Conservation (phyloP, 2,113 vertebrate genomes). For the Strix aluco region DNA sequence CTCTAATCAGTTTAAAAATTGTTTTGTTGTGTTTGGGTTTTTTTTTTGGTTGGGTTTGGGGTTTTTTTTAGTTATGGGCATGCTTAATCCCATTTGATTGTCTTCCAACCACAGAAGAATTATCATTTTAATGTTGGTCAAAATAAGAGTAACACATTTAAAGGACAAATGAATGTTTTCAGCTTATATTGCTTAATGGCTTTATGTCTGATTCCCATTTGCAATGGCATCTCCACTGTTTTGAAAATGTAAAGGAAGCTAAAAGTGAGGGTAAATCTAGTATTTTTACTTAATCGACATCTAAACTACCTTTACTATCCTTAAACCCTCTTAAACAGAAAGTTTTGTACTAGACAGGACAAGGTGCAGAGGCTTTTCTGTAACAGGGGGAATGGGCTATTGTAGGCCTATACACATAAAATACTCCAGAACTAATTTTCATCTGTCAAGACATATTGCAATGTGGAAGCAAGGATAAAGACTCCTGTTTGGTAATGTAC, state of each 20-base stretch:
- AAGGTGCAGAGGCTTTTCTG: rapidly evolving
- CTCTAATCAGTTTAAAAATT: neutral
- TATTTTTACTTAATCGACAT: neutral
- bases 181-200: neutral
- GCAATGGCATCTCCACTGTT: neutral
- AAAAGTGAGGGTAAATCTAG: neutral
- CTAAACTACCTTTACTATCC: neutral
- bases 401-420: neutral
- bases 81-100: neutral
- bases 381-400: neutral
- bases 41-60: neutral
- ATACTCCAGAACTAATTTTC: neutral
- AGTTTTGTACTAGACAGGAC: neutral
- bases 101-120: neutral
- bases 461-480: neutral
- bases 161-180: neutral
- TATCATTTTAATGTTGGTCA: neutral
- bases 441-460: neutral
- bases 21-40: neutral
- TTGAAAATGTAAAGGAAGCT: neutral
- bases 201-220: neutral
- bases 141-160: neutral
- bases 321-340: neutral
- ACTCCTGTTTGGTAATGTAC: neutral
- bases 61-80: neutral